Percentiles rank a stretch among this genome's conserved stretches.
These are phyloP conservation scores for Hydraecia micacea DNA, from an alignment of 2,888 invertebrate genomes.

Conservation along the genomic window DNA sequence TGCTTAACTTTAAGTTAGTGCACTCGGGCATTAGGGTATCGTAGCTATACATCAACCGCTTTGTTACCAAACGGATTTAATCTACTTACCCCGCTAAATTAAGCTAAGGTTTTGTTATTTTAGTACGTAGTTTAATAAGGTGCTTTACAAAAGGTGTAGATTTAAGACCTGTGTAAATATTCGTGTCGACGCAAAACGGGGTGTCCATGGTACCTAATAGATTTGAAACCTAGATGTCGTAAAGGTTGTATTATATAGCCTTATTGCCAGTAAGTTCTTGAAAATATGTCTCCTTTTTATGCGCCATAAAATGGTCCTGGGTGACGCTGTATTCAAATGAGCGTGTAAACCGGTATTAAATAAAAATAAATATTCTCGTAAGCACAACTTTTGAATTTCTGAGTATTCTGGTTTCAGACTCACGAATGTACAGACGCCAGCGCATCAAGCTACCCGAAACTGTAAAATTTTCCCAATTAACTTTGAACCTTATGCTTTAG, in stretches of 20 bases:
- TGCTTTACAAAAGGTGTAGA: slow-evolving; percentile 26
- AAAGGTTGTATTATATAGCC: slow-evolving; percentile 18
- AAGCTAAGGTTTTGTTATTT: slow-evolving; percentile 35
- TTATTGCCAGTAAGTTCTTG: background rate
- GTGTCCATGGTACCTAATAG: slow-evolving; percentile 20
- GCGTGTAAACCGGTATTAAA: slow-evolving; percentile 1
- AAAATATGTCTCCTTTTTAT: slow-evolving; percentile 26
- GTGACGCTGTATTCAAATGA: slow-evolving; percentile 18
- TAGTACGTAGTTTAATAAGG: slow-evolving; percentile 43
- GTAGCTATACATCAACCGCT: slow-evolving; percentile 22
- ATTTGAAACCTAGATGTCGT: slow-evolving; percentile 21
- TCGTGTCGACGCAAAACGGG: slow-evolving; percentile 30
- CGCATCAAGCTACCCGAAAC: too few species aligned
- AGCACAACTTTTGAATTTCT: background rate
- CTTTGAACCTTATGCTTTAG: too few species aligned
- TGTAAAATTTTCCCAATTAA: too few species aligned
- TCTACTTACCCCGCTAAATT: slow-evolving; percentile 33
- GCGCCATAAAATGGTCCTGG: slow-evolving; percentile 20
- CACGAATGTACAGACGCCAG: too few species aligned
- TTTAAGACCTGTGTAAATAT: slow-evolving; percentile 37
- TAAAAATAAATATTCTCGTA: background rate
- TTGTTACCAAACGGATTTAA: slow-evolving; percentile 41
- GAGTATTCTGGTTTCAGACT: background rate
- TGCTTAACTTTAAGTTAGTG: background rate
- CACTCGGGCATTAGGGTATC: slow-evolving; percentile 36